Evolutionary conservation across 2,113 vertebrate species (phyloP).

Genomic region (Blennius ocellaris): DNA sequence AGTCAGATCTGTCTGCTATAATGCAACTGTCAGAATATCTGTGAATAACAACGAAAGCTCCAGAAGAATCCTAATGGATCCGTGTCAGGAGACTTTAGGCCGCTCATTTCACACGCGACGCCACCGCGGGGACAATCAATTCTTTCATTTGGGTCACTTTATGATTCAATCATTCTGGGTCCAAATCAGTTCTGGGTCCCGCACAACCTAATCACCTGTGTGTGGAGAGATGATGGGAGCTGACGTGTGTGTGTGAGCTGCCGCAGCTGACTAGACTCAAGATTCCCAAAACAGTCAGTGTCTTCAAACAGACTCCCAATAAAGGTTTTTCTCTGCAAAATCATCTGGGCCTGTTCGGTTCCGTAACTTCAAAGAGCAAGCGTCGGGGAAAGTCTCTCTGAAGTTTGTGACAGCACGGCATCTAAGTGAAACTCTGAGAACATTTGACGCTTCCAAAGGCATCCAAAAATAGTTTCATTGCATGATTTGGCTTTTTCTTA

Average conservation of each 20-base stretch:
- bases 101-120: slow-evolving; percentile 45
- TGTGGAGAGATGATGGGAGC: slow-evolving; percentile 52
- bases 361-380: slow-evolving; percentile 42
- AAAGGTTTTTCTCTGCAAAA: slow-evolving; percentile 40
- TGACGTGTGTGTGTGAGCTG: slow-evolving; percentile 36
- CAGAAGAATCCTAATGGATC: slow-evolving; percentile 51
- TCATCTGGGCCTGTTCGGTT: slow-evolving; percentile 24
- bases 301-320: slow-evolving; percentile 55
- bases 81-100: slow-evolving; percentile 28
- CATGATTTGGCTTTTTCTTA: slow-evolving; percentile 6
- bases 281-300: slow-evolving; percentile 16
- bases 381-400: slow-evolving; percentile 7
- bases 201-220: slow-evolving; percentile 68
- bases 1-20: slow-evolving; percentile 27
- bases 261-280: slow-evolving; percentile 9
- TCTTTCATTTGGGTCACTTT: slow-evolving; percentile 66
- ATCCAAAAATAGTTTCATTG: slow-evolving; percentile 39
- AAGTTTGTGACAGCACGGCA: slow-evolving; percentile 7
- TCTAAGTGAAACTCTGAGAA: slow-evolving; percentile 22
- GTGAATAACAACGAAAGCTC: slow-evolving; percentile 36
- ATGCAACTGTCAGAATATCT: slow-evolving; percentile 48
- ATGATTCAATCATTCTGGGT: slow-evolving; percentile 61
- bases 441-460: background rate
- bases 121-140: slow-evolving; percentile 55
- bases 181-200: slow-evolving; percentile 59